phyloP scores from a whole-genome alignment of 2,113 vertebrate genomes.

The Falcunculus frontatus region DNA sequence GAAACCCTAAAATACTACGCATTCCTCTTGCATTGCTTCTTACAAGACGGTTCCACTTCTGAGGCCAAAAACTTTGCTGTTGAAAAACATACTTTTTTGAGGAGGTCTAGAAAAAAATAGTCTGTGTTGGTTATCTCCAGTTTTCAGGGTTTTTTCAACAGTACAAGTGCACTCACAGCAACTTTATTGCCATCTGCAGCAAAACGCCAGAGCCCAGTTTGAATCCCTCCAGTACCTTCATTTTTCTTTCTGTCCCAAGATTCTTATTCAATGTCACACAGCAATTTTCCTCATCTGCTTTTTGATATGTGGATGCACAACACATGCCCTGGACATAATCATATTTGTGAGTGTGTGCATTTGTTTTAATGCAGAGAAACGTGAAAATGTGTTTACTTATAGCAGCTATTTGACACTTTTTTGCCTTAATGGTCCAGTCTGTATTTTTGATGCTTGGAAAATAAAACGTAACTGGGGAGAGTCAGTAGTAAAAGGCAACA shows the following conservation, averaged over 20 bases:
- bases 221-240: neutral
- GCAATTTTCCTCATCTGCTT: neutral
- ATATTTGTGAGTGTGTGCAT: accelerated
- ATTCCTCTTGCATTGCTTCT: constrained; percentile 2
- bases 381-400: neutral
- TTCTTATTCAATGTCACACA: neutral
- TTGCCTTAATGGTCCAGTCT: neutral
- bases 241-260: neutral
- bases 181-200: neutral
- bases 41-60: neutral
- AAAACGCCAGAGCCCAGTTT: neutral
- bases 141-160: neutral
- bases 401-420: neutral
- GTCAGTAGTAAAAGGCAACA: neutral
- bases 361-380: neutral
- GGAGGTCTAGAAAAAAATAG: neutral
- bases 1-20: neutral
- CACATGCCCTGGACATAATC: neutral
- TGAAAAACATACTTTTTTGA: neutral
- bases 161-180: neutral
- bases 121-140: neutral
- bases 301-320: neutral
- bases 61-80: neutral
- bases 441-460: neutral
- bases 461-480: neutral